Evolutionary conservation across 2,797 vertebrate species (phyloP).

Genomic region (Thamnophis elegans): DNA sequence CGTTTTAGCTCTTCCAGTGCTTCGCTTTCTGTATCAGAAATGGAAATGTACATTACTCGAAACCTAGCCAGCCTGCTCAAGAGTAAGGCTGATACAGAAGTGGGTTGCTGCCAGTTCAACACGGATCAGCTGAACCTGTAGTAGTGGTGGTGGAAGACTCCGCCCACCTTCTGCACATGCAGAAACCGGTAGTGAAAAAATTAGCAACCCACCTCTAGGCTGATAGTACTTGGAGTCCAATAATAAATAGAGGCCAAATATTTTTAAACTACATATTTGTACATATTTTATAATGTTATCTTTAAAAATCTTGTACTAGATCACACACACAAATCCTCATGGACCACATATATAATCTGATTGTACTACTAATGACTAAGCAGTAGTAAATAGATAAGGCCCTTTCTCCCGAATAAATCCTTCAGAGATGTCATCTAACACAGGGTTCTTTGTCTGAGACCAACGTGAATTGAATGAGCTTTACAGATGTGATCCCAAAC

Average conservation of each 20-base stretch:
- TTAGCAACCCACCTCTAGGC: not conserved
- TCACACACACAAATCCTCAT: not conserved
- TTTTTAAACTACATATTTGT: not conserved
- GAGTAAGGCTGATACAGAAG: not conserved
- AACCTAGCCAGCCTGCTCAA: not conserved
- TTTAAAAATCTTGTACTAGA: not conserved
- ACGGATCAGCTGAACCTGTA: too few relatives aligned
- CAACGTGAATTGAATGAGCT: not conserved
- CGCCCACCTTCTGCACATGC: too few relatives aligned
- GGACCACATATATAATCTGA: not conserved
- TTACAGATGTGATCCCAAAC: not conserved
- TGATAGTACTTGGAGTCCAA: not conserved
- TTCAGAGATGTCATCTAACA: not conserved
- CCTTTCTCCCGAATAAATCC: not conserved
- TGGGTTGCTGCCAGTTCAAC: too few relatives aligned
- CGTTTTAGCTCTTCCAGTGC: not conserved
- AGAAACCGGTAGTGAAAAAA: too few relatives aligned
- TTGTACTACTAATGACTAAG: not conserved
- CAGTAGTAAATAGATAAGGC: not conserved
- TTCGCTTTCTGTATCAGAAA: not conserved
- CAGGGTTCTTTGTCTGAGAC: not conserved
- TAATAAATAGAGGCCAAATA: not conserved
- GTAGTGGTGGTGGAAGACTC: too few relatives aligned
- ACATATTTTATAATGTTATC: not conserved
- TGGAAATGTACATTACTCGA: not conserved